Base-by-base conservation (phyloP, 1,140 invertebrate species). In the Liolophura sinensis region DNA sequence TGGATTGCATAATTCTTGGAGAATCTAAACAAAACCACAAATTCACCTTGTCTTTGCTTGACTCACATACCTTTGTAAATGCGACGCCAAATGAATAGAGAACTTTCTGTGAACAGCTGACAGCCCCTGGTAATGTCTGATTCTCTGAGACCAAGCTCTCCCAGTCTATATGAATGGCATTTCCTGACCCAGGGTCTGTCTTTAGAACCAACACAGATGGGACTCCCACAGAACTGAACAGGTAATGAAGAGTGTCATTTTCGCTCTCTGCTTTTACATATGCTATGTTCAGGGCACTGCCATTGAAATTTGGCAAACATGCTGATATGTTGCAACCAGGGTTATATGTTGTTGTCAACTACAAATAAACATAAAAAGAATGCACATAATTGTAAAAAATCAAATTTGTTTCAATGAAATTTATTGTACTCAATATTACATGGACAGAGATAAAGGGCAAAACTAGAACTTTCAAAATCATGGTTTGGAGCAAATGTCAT, bases 1-100 rank as follows among this genome's bases (percentile, higher is more conserved):
- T 40, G 31, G 9, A n/a, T n/a, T n/a, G n/a, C n/a, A 40, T 40
- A 40, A 40, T 40, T 40, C 31, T 40, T 5, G 3, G 31, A 40
- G 31, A 40, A 40, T 5, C 3, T 5, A 40, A 40, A 40, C 31
- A 40, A 40, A 40, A 40, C 31, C 9, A 40, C 31, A 40, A 40
- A 40, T 40, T 40, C 31, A 40, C 9, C 31, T 40, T 40, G 3
- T 9, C 31, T 40, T 40, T 40, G 3, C 9, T 40, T 40, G 31
- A 40, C 31, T 9, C 46, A 64, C 69, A 64, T 69, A 75, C 74
- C 67, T 68, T 72, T 52, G 73, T 73, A 57, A 78, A 78, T 1
- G 71, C 65, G 27, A 76, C 48, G 24, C 66, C 72, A 73, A 63
- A 76, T 22, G 61, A 63, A 54, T 75, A 72, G 16, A 65, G 15